phyloP scores from a whole-genome alignment of 2,113 vertebrate genomes.

The Strix aluco region DNA sequence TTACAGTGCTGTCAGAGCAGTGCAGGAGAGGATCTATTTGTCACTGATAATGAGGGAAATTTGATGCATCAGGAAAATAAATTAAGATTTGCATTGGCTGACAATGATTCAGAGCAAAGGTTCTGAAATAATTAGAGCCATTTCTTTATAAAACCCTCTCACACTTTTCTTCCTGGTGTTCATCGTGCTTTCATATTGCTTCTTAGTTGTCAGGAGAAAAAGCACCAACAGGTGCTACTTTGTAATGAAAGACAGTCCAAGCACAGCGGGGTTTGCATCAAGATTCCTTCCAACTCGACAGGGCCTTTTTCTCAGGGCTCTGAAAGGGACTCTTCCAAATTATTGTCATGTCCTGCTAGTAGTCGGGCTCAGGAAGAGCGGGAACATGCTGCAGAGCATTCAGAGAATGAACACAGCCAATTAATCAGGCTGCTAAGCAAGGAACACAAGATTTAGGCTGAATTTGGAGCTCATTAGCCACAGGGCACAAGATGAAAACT shows the following conservation, averaged over 20 bases:
- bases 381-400: constrained; percentile 16
- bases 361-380: neutral
- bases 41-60: neutral
- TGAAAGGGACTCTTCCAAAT: constrained; percentile 1
- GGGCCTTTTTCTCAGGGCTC: neutral
- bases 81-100: constrained; percentile 6
- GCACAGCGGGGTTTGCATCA: neutral
- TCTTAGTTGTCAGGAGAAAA: neutral
- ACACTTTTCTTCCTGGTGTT: neutral
- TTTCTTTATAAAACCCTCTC: neutral
- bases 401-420: constrained; percentile 54
- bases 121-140: constrained; percentile 16
- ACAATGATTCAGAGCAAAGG: neutral
- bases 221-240: neutral
- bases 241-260: neutral
- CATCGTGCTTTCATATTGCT: neutral
- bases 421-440: constrained; percentile 48
- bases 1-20: neutral
- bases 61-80: neutral
- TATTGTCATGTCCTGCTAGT: neutral
- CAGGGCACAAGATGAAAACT: constrained; percentile 37
- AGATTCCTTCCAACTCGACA: neutral
- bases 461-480: constrained; percentile 51
- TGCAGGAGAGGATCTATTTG: neutral
- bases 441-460: neutral